Base-by-base conservation (phyloP, 2,797 vertebrate species). In the Pseudocheirus occidentalis region DNA sequence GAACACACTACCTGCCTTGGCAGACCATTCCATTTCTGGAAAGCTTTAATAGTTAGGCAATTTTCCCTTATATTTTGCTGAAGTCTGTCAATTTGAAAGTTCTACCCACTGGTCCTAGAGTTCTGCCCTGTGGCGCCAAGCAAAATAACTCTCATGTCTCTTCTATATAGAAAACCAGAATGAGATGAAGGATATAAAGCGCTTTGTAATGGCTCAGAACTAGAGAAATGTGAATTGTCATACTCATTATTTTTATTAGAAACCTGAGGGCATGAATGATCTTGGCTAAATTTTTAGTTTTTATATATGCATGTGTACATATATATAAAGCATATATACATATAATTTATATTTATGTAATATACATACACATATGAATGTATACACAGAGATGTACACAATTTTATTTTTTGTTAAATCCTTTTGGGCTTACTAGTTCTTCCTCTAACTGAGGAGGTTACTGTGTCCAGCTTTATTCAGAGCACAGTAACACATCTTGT, bases 331-430 rank as follows among this genome's bases (percentile, higher is more conserved):
- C 18, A 21, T 58, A 2, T 5, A 27, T 58, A 28, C 9, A 58
- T 56, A 21, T 56, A 56, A 56, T 21, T 21, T 24, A 5, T 56
- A 24, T 56, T 56, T 56, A 56, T 55, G 5, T 55, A 55, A 55
- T 55, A 55, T 56, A 21, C 55, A 56, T 56, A 56, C 55, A 21
- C 10, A 58, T 28, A 2, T 57, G 5, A 27, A 24, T 27, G 1
- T 57, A 54, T 54, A 62, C 34, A 34, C 5, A 66, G 1, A 18
- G 5, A n/a, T 4, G 3, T 24, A 27, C 40, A 81, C 21, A 6
- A 27, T 46, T 81, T 21, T 54, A 90, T 58, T 87, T 93, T 73
- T 10, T 58, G 40, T 94, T 94, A 92, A 93, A 91, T 50, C 50
- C 4, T 0, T 46, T 12, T 5, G 18, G 1, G 29, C 24, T 28